Evolutionary conservation across 2,888 invertebrate genomes (phyloP).

Genomic region (Philopedon plagiatum): DNA sequence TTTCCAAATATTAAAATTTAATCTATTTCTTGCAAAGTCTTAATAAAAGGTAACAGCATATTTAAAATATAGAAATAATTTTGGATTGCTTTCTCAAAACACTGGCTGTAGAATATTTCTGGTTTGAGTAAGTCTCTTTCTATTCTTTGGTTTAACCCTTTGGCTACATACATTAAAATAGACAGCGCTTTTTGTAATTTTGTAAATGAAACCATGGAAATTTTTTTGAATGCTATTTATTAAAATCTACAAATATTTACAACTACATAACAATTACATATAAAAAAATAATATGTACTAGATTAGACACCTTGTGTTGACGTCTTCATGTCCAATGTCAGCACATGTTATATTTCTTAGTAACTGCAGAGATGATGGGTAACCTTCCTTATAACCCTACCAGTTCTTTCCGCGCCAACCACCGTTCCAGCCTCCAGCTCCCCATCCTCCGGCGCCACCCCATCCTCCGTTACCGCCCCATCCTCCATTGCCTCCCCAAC

Average conservation of each 20-base stretch:
- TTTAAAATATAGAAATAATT: too few species aligned
- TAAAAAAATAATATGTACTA: conserved; percentile 10
- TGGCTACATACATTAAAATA: too few species aligned
- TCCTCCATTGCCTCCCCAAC: conserved; percentile 40
- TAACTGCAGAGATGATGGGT: background rate
- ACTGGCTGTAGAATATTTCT: too few species aligned
- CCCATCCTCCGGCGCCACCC: conserved; percentile 15
- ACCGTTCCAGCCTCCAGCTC: conserved; percentile 11
- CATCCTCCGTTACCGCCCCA: conserved; percentile 26
- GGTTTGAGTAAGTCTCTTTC: too few species aligned
- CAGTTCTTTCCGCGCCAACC: background rate
- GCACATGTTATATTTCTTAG: conserved; percentile 28
- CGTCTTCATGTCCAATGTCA: background rate
- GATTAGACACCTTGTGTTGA: background rate
- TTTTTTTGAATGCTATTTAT: background rate
- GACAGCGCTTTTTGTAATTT: too few species aligned
- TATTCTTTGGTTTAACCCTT: too few species aligned
- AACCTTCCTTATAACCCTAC: background rate
- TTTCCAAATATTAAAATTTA: too few species aligned
- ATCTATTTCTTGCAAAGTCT: too few species aligned
- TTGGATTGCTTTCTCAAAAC: too few species aligned
- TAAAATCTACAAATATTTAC: background rate
- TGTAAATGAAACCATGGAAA: background rate
- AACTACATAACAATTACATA: conserved; percentile 7
- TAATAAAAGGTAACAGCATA: too few species aligned